Percentiles rank a stretch among this genome's conserved stretches.
Conservation (phyloP, 1,140 invertebrate species). For the Saccostrea echinata region DNA sequence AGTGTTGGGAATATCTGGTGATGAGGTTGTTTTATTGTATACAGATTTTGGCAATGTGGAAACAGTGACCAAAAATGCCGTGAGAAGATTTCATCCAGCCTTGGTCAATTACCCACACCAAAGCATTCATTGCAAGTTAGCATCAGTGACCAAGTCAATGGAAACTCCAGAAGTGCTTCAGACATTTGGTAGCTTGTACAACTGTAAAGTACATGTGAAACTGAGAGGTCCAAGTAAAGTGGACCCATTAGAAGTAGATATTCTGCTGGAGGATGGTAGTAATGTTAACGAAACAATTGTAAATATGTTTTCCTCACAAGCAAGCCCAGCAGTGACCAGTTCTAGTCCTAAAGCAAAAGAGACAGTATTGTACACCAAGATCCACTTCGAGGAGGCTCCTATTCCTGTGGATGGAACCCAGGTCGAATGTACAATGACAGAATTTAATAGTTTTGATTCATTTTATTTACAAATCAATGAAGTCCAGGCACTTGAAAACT, state of each 20-base stretch:
- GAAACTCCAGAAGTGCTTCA: conserved; percentile 11
- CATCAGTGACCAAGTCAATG: neutral
- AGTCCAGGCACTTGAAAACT: neutral
- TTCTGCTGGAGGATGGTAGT: conserved; percentile 14
- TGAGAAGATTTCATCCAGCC: conserved; percentile 5
- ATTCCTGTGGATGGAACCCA: conserved; percentile 8
- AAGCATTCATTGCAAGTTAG: conserved; percentile 21
- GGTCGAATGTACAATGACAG: neutral
- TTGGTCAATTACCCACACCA: neutral
- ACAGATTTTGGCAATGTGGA: conserved; percentile 44
- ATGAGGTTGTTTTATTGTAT: neutral
- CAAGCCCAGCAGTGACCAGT: neutral
- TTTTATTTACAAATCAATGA: conserved; percentile 24
- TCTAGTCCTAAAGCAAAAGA: neutral
- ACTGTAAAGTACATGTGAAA: neutral
- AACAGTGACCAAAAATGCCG: neutral
- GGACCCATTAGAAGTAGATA: conserved; percentile 34
- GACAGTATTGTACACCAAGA: neutral
- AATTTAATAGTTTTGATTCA: conserved; percentile 14
- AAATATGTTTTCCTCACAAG: neutral
- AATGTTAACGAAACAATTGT: conserved; percentile 17
- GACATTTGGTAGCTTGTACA: conserved; percentile 9
- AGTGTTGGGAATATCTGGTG: conserved; percentile 32
- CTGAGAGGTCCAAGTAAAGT: neutral
- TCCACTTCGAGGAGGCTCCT: neutral